Evolutionary conservation across 2,113 vertebrate genomes (phyloP), one percentile per base, ranked within the genome.

Genomic region (Pitta sordida): DNA sequence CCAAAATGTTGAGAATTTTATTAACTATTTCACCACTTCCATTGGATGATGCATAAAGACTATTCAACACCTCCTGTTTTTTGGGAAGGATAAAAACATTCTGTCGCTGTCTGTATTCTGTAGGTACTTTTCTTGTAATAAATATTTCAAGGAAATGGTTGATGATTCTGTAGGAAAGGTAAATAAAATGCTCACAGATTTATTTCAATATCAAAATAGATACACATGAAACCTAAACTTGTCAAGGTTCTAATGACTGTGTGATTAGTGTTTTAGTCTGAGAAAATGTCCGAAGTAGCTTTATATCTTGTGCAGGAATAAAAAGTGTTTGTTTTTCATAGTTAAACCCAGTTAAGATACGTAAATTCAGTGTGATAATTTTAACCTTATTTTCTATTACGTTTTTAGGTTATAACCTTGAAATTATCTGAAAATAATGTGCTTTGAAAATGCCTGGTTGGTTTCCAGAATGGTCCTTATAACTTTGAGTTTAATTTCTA

Each of bases 51-150:
- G 4, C 11, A 8, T 69, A 37, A 88, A 65, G 24, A 24, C 13
- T 62, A 5, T 46, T 0, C 56, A 30, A 43, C 2, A 34, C 3
- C 3, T 37, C 6, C 6, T 11, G 1, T 1, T 6, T 75, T 79
- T 78, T 30, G 48, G 37, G 22, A 70, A 53, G n/a, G 27, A 53
- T 43, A 53, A 26, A 44, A 74, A 70, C 93, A 58, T 52, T 13
- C 8, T 88, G 14, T 20, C 15, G 29, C 43, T 89, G 20, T 80
- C n/a, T 41, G 1, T 75, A 36, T 79, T 84, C 8, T 76, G 69
- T 24, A 21, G 23, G 18, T 65, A 20, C 16, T 69, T 86, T 63
- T 73, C 55, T n/a, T 68, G 27, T 68, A 77, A 58, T 58, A 80
- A 26, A 6, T 74, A 39, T 36, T 75, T 71, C 20, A 56, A 12